Conservation (phyloP, 2,113 vertebrate species). For the Raja brachyura region DNA sequence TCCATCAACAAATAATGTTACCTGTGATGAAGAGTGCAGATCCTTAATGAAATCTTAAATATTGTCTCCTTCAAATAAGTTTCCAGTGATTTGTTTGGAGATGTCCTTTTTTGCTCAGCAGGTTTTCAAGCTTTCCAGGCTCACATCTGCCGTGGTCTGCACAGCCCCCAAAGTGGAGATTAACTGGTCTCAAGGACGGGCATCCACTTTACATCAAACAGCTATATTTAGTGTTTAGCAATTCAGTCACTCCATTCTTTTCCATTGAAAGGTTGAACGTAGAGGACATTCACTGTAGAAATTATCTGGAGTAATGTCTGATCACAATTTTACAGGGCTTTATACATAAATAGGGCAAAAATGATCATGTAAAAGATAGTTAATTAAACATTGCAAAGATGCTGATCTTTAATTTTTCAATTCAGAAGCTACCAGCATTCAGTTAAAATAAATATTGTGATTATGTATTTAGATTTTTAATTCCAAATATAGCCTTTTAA, state of each 20-base stretch:
- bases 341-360: slow-evolving; percentile 42
- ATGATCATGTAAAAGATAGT: slow-evolving; percentile 47
- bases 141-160: slow-evolving; percentile 55
- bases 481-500: not conserved
- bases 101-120: not conserved
- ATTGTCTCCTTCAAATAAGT: not conserved
- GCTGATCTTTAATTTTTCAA: not conserved
- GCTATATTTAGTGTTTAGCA: slow-evolving; percentile 86
- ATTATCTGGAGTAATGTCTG: slow-evolving; percentile 42
- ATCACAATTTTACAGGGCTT: slow-evolving; percentile 38
- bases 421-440: not conserved
- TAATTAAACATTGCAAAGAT: slow-evolving; percentile 36
- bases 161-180: slow-evolving; percentile 57
- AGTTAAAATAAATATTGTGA: not conserved
- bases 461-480: not conserved
- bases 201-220: slow-evolving; percentile 90
- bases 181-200: slow-evolving; percentile 67
- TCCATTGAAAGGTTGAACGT: slow-evolving; percentile 57
- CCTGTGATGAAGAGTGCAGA: not conserved
- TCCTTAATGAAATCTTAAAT: not conserved
- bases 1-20: not conserved
- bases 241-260: slow-evolving; percentile 68
- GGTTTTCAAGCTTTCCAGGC: not conserved
- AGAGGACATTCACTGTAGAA: slow-evolving; percentile 45
- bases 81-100: not conserved